phyloP scores from a whole-genome alignment of 2,888 invertebrate species.

The Lithodes maja region DNA sequence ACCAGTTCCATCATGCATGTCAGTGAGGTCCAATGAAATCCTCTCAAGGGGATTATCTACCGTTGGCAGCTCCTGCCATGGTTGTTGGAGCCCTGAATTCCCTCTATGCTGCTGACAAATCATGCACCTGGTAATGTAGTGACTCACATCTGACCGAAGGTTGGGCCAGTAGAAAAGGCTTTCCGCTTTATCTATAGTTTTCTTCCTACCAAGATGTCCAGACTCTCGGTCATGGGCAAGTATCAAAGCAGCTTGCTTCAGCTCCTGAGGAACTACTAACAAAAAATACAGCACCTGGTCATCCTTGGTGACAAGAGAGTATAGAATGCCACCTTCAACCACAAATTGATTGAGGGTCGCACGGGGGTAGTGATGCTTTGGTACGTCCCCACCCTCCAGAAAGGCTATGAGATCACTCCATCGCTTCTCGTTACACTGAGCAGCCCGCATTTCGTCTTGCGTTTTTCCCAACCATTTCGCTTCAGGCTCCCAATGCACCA shows the following conservation, averaged over 20 bases:
- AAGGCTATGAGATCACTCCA: slow-evolving; percentile 2
- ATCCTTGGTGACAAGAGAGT: not conserved
- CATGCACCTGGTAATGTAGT: not conserved
- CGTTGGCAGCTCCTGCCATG: not conserved
- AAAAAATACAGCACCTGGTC: not conserved
- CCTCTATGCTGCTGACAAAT: not conserved
- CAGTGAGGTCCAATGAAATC: not conserved
- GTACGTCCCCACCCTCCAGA: not conserved
- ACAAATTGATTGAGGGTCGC: not conserved
- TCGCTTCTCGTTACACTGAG: not conserved
- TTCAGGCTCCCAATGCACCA: not conserved
- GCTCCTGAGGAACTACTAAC: not conserved
- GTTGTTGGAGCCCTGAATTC: not conserved
- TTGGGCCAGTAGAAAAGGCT: not conserved
- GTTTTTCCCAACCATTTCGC: not conserved
- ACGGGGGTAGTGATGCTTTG: not conserved
- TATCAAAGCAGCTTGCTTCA: not conserved
- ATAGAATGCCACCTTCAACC: not conserved
- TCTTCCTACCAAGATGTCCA: not conserved
- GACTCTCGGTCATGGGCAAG: not conserved
- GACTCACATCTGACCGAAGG: not conserved
- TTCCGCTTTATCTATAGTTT: not conserved
- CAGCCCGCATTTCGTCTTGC: not conserved
- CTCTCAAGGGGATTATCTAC: slow-evolving; percentile 12
- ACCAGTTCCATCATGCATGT: not conserved